Evolutionary conservation across 2,797 vertebrate genomes (phyloP), one percentile per base, ranked within the genome.

Genomic region (Cuniculus paca): DNA sequence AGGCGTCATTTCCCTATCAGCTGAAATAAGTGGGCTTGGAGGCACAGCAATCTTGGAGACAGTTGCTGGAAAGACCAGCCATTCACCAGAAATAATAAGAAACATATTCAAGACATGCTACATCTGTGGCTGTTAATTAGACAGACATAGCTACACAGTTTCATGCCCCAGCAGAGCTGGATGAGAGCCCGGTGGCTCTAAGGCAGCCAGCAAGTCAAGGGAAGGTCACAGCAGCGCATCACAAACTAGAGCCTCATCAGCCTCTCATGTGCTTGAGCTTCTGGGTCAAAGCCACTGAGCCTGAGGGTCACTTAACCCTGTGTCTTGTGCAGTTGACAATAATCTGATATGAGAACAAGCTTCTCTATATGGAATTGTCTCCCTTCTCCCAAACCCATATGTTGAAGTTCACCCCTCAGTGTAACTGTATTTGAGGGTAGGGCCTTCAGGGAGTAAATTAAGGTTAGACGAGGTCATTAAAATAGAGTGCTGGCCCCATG

Each of bases 71-170:
- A 72, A 75, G 52, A 24, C 42, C 60, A 79, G 16, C 42, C 4
- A 1, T 48, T 70, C 34, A 31, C 78, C 91, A 93, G 68, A 91
- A 92, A 74, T 79, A 93, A 92, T 17, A 63, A 70, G 95, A 83
- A 94, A 86, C 81, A 63, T 63, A 72, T 70, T 70, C 58, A 78
- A 91, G 80, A 50, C 34, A 20, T 0, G 7, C 31, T 36, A 0
- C 91, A 82, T 97, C 93, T 78, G 92, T 61, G 42, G 45, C 60
- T 84, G 24, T 77, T 96, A 93, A 91, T 77, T 83, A 80, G 88
- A 75, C 28, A 63, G 56, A 65, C 50, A 42, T 34, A 92, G 80
- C 65, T 80, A 34, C 56, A 34, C 0, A 13, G 56, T 92, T 82
- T 79, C 61, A 36, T 72, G 87, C 39, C 45, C 94, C 50, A 52